Evolutionary conservation across 2,888 invertebrate genomes (phyloP), one percentile per base, ranked within the genome.

Genomic region (Drosophila parthenogenetica): DNA sequence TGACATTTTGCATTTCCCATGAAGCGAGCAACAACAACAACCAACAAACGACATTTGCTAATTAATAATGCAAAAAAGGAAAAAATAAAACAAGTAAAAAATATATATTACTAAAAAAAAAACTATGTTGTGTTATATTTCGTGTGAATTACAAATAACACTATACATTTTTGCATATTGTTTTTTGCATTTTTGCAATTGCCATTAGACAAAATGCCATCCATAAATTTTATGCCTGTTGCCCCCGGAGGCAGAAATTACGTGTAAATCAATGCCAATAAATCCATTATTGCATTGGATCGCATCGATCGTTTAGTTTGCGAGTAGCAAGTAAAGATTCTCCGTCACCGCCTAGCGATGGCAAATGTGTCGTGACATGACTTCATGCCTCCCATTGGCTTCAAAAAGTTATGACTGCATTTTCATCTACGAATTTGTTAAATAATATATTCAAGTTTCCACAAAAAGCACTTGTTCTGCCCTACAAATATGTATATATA

Each of bases 111-210:
- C 17, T 35, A 37, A 5, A 29, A 46, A 53, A 48, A 48, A 61
- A n/a, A 57, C 43, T 54, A 54, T 54, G 54, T 43, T 68, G 65
- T 81, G 84, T 71, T 81, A 72, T 71, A 84, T 72, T 83, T 77
- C 81, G 84, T 83, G 82, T 83, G 68, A 83, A 69, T 77, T 81
- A 79, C 87, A 68, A 83, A 71, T 79, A 85, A 82, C 82, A 86
- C 86, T 78, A 78, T 76, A 73, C 32, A 82, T 82, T 79, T 81
- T 70, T 72, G 61, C 75, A 77, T 75, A 67, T 61, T 65, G 35
- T 22, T 22, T 58, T 75, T 74, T 32, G 71, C 69, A 69, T 78
- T 60, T 73, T 66, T 42, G 50, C 50, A 50, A 55, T 55, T 80
- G 83, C 79, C 82, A 82, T 82, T 83, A 72, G 81, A 68, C 69